Conservation (phyloP, 2,888 invertebrate genomes). For the Aphrophora alni region DNA sequence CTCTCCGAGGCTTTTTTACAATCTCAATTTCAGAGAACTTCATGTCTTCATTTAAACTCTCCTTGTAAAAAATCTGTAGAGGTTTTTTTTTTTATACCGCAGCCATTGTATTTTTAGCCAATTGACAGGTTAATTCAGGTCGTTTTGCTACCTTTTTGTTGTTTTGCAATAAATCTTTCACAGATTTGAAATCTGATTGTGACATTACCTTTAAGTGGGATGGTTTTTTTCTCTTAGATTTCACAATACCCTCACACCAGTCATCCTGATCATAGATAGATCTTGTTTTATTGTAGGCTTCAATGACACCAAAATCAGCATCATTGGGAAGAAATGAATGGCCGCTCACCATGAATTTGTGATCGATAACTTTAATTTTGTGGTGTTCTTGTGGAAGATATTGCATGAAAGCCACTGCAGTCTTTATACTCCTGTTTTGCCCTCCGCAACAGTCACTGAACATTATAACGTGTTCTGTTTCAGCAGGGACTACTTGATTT, state of each 20-base stretch:
- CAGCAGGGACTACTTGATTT: slow-evolving; percentile 17
- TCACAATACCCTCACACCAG: slow-evolving; percentile 16
- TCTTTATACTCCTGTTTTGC: background rate
- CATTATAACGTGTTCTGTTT: slow-evolving; percentile 10
- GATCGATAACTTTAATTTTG: slow-evolving; percentile 18
- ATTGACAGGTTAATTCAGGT: slow-evolving; percentile 12
- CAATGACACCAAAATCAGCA: slow-evolving; percentile 22
- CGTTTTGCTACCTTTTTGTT: too few relatives aligned
- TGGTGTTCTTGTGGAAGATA: slow-evolving; percentile 19
- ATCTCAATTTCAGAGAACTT: background rate
- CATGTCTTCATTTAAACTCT: slow-evolving; percentile 14
- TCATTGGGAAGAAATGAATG: slow-evolving; percentile 33
- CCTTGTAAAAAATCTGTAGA: slow-evolving; percentile 7
- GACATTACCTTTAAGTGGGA: background rate
- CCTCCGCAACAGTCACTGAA: slow-evolving; percentile 10
- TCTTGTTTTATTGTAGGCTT: slow-evolving; percentile 17
- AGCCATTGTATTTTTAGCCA: background rate
- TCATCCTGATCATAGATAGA: slow-evolving; percentile 11
- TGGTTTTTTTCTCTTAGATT: slow-evolving; percentile 17
- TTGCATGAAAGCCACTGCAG: slow-evolving; percentile 2
- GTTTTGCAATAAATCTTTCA: background rate
- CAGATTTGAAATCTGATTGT: slow-evolving; percentile 17
- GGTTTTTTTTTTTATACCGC: background rate
- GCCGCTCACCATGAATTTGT: slow-evolving; percentile 33
- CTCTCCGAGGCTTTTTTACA: background rate